Conservation (phyloP, 2,113 vertebrate species). For the Bucco capensis region DNA sequence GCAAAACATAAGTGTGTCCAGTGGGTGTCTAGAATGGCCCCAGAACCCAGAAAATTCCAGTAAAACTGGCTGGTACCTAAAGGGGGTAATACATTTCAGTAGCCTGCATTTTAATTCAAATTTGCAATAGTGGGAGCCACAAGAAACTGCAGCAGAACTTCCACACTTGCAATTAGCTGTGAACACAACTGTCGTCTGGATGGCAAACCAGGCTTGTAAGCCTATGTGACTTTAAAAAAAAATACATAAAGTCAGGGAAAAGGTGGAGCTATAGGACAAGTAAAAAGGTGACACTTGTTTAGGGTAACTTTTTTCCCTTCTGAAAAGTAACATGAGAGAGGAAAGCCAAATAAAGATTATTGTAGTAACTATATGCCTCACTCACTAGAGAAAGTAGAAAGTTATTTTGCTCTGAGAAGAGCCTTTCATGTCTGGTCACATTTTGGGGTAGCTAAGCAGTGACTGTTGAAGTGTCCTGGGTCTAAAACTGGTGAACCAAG, state of each 20-base stretch:
- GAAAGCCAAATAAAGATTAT: neutral
- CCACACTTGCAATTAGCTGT: neutral
- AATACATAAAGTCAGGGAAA: neutral
- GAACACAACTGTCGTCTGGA: neutral
- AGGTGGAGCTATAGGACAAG: neutral
- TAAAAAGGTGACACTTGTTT: neutral
- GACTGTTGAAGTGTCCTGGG: neutral
- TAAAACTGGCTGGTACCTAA: conserved; percentile 20
- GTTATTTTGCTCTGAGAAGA: neutral
- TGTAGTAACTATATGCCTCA: neutral
- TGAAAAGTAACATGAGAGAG: neutral
- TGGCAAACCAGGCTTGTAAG: neutral
- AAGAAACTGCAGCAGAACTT: neutral
- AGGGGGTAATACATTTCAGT: neutral
- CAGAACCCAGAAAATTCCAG: neutral
- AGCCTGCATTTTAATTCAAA: neutral
- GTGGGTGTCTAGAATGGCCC: neutral
- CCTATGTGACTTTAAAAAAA: neutral
- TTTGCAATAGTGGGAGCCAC: neutral
- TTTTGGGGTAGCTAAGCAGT: neutral
- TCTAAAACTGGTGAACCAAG: neutral
- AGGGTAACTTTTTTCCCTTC: neutral
- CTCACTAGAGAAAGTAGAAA: neutral
- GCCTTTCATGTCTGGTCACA: neutral
- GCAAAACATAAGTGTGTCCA: neutral